phyloP scores from a whole-genome alignment of 2,113 vertebrate species.

The Erpornis zantholeuca region DNA sequence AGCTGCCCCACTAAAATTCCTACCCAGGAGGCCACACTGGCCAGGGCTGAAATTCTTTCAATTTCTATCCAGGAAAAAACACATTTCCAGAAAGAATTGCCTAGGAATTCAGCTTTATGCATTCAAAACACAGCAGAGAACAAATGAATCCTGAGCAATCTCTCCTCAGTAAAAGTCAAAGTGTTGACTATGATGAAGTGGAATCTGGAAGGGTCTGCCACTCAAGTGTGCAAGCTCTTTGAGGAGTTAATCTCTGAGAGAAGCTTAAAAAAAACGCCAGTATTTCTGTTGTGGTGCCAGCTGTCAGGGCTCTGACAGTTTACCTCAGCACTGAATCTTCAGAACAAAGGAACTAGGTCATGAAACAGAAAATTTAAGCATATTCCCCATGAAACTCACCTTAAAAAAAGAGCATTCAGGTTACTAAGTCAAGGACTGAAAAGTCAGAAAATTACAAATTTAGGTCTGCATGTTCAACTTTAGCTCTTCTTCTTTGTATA shows the following conservation, averaged over 20 bases:
- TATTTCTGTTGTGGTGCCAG: slow-evolving; percentile 35
- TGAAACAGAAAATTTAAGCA: slow-evolving; percentile 44
- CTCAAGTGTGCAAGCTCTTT: slow-evolving; percentile 21
- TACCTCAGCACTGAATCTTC: neutral
- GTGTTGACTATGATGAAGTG: neutral
- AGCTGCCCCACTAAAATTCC: neutral
- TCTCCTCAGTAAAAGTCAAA: neutral
- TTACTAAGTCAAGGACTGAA: slow-evolving; percentile 12
- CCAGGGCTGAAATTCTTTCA: neutral
- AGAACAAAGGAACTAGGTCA: slow-evolving; percentile 58
- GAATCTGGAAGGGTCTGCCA: slow-evolving; percentile 29
- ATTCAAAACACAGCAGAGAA: neutral
- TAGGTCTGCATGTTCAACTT: neutral
- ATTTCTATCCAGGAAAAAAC: neutral
- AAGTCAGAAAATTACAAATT: slow-evolving; percentile 2
- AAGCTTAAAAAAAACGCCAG: slow-evolving; percentile 5
- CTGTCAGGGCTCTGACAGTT: slow-evolving; percentile 57
- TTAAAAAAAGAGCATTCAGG: neutral
- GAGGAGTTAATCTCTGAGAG: slow-evolving; percentile 51
- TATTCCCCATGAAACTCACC: slow-evolving; percentile 1
- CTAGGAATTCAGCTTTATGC: neutral
- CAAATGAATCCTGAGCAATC: neutral
- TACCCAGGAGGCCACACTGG: neutral
- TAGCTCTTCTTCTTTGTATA: neutral
- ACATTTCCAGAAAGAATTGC: neutral